phyloP scores from a whole-genome alignment of 2,113 vertebrate species.

The Myanophis thanlyinensis region DNA sequence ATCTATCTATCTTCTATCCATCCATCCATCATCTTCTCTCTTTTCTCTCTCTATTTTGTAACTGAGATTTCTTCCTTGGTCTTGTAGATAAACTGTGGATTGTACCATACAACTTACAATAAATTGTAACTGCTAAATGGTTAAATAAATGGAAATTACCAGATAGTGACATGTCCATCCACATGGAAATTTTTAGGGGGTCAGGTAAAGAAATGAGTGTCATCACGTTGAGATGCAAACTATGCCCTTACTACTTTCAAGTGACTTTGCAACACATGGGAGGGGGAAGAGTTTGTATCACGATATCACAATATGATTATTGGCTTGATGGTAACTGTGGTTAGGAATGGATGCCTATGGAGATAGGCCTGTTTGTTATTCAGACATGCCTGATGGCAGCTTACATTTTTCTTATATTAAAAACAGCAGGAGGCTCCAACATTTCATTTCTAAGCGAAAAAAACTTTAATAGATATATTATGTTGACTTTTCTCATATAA shows the following conservation, averaged over 20 bases:
- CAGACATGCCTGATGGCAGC: neutral
- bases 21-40: too few species aligned
- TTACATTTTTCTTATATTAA: conserved; percentile 5
- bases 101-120: neutral
- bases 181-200: neutral
- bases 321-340: neutral
- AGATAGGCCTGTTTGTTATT: neutral
- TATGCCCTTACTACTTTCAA: neutral
- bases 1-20: neutral
- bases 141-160: neutral
- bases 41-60: neutral
- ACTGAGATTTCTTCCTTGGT: neutral
- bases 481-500: neutral
- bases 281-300: neutral
- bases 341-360: neutral
- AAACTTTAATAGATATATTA: neutral
- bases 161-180: neutral
- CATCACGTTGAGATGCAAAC: neutral
- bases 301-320: neutral
- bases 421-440: conserved; percentile 3
- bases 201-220: neutral
- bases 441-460: neutral
- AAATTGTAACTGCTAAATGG: neutral
- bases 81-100: neutral
- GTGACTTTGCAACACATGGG: neutral